Evolutionary conservation across 2,113 vertebrate genomes (phyloP).

Genomic region (Steatornis caripensis): DNA sequence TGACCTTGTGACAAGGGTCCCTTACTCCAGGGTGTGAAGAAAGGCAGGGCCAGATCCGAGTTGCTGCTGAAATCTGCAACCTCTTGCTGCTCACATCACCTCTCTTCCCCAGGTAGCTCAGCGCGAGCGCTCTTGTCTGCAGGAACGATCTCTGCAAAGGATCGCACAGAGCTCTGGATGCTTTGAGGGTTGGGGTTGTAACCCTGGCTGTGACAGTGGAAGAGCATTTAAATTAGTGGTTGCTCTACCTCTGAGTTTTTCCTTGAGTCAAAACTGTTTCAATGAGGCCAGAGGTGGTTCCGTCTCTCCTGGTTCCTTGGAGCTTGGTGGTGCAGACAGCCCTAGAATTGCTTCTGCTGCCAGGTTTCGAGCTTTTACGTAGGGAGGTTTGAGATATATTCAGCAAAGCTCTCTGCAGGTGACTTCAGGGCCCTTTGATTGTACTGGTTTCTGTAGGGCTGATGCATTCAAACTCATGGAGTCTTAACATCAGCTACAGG

Average conservation of each 20-base stretch:
- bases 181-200: not conserved
- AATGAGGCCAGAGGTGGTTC: not conserved
- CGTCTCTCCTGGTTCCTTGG: not conserved
- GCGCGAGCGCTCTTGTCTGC: not conserved
- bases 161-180: not conserved
- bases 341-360: not conserved
- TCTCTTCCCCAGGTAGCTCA: not conserved
- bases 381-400: not conserved
- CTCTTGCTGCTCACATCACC: not conserved
- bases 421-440: not conserved
- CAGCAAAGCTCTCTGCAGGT: not conserved
- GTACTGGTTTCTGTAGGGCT: not conserved
- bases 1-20: not conserved
- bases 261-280: not conserved
- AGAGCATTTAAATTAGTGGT: not conserved
- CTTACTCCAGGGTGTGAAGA: not conserved
- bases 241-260: not conserved
- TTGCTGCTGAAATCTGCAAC: not conserved
- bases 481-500: not conserved
- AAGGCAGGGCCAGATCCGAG: not conserved
- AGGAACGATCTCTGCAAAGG: not conserved
- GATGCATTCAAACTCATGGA: not conserved
- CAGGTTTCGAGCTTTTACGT: not conserved
- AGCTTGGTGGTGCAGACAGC: not conserved
- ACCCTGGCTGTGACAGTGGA: not conserved